Conservation (phyloP, 2,113 vertebrate species). For the Hypocryptadius cinnamomeus region DNA sequence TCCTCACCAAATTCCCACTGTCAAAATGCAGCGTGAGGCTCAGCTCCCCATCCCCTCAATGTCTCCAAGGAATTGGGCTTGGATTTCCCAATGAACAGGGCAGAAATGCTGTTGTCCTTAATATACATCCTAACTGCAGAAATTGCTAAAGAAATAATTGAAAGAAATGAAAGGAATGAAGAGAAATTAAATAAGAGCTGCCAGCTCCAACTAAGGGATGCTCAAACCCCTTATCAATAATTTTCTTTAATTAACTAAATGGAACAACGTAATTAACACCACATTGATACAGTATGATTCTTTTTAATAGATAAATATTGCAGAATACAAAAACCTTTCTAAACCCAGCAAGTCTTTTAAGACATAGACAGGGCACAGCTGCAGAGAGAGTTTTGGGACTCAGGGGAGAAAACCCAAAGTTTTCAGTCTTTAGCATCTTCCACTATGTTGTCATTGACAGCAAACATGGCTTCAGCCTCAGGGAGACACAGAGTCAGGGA, state of each 20-base stretch:
- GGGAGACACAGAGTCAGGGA: conserved; percentile 92
- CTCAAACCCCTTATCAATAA: not conserved
- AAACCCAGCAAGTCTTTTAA: not conserved
- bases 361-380: not conserved
- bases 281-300: not conserved
- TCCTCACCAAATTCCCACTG: not conserved
- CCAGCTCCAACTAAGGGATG: not conserved
- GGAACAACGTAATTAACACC: too few relatives aligned
- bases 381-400: not conserved
- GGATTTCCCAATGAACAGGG: not conserved
- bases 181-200: not conserved
- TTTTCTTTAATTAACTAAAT: not conserved
- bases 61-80: not conserved
- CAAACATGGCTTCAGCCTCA: conserved; percentile 92
- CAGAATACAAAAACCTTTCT: not conserved
- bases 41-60: not conserved
- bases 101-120: not conserved
- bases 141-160: not conserved
- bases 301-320: not conserved
- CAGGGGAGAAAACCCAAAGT: fast-evolving
- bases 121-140: too few relatives aligned
- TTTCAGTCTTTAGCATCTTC: conserved; percentile 89
- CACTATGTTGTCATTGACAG: conserved; percentile 86
- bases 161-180: not conserved
- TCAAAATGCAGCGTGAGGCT: not conserved